phyloP scores from a whole-genome alignment of 1,140 invertebrate genomes.

The Linepithema humile region DNA sequence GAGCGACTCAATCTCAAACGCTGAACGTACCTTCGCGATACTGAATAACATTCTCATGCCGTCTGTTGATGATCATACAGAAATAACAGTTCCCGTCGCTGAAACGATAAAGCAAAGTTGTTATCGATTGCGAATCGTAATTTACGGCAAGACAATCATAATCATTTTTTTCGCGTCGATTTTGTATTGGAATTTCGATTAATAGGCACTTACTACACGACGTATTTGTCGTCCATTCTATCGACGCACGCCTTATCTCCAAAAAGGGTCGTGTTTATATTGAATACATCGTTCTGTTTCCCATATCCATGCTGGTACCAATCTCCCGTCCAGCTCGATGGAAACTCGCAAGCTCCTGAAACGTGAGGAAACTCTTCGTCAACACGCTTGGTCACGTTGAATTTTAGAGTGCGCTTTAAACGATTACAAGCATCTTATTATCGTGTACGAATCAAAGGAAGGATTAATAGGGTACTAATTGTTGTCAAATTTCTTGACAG shows the following conservation, averaged over 20 bases:
- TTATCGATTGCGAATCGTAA: not conserved
- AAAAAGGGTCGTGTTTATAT: constrained; percentile 82
- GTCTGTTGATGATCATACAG: constrained; percentile 87
- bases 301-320: constrained; percentile 86
- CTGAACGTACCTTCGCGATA: constrained; percentile 88
- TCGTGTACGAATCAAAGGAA: not conserved
- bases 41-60: constrained; percentile 88
- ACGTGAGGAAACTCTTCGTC: constrained; percentile 48
- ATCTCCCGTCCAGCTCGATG: constrained; percentile 83
- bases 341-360: constrained; percentile 83
- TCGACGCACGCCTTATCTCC: constrained; percentile 82
- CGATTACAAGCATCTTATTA: not conserved
- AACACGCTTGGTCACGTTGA: not conserved
- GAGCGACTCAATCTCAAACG: not conserved
- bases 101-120: constrained; percentile 37
- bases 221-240: constrained; percentile 82
- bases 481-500: not conserved
- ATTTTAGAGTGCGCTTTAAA: not conserved
- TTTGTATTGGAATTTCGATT: not conserved
- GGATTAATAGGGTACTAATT: not conserved
- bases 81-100: constrained; percentile 85
- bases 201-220: constrained; percentile 80
- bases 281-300: constrained; percentile 77
- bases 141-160: too few species aligned
- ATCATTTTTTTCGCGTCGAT: not conserved